Evolutionary conservation across 2,888 invertebrate species (phyloP).

Genomic region (Pogonocherus hispidulus): DNA sequence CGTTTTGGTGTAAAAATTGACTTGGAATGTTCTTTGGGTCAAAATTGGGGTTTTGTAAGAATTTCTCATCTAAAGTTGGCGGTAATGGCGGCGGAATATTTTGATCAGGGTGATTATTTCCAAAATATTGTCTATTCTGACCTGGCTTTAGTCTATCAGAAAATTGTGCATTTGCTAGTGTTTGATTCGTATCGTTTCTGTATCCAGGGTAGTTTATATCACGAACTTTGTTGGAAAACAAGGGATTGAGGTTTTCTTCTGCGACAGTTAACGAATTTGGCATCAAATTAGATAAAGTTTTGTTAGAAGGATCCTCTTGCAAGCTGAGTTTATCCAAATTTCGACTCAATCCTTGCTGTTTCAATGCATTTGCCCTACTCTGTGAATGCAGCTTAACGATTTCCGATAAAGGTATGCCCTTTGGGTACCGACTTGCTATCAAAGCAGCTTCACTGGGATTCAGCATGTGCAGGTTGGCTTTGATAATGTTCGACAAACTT

Average conservation of each 20-base stretch:
- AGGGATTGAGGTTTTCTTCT: slow-evolving; percentile 31
- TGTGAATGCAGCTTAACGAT: slow-evolving; percentile 58
- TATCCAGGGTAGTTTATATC: slow-evolving; percentile 46
- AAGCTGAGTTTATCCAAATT: slow-evolving; percentile 40
- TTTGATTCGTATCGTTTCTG: slow-evolving; percentile 29
- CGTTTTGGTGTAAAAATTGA: slow-evolving; percentile 40
- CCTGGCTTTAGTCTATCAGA: slow-evolving; percentile 32
- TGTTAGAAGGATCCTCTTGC: slow-evolving; percentile 23
- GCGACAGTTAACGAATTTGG: slow-evolving; percentile 30
- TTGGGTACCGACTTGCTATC: slow-evolving; percentile 56
- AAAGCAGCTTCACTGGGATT: slow-evolving; percentile 54
- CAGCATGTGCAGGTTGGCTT: slow-evolving; percentile 48
- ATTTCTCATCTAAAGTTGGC: slow-evolving; percentile 41
- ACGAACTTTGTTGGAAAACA: slow-evolving; percentile 35
- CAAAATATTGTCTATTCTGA: slow-evolving; percentile 14
- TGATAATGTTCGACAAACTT: slow-evolving; percentile 53
- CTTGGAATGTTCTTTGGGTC: slow-evolving; percentile 50
- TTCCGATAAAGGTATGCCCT: slow-evolving; percentile 59
- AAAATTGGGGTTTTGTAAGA: slow-evolving; percentile 48
- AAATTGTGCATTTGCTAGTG: slow-evolving; percentile 34
- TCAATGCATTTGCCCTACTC: slow-evolving; percentile 39
- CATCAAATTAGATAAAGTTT: slow-evolving; percentile 27
- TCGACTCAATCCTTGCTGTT: slow-evolving; percentile 29
- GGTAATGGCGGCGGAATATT: slow-evolving; percentile 7
- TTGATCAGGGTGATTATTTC: neutral